phyloP scores from a whole-genome alignment of 2,113 vertebrate genomes.

The Odocoileus hemionus region DNA sequence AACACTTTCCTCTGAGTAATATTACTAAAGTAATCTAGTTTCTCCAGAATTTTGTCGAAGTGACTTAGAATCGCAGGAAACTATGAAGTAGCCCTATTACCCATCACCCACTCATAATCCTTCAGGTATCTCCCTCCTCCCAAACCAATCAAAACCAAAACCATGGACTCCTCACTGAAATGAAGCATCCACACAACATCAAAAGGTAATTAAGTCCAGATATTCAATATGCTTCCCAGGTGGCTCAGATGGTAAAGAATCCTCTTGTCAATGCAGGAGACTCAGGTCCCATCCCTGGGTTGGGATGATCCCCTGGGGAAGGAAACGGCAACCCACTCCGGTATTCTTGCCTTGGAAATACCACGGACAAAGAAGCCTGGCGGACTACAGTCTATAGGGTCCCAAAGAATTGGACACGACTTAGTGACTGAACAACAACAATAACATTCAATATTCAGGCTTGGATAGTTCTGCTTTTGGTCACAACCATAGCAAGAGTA shows the following conservation, averaged over 20 bases:
- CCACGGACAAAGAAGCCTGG: neutral
- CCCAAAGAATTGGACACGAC: neutral
- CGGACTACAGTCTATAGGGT: neutral
- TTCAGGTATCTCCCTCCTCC: neutral
- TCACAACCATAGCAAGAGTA: neutral
- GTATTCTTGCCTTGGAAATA: neutral
- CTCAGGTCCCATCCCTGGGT: neutral
- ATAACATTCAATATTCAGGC: neutral
- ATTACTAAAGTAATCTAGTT: neutral
- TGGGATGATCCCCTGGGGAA: neutral
- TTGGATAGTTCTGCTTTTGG: neutral
- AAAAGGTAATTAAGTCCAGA: neutral
- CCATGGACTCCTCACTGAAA: neutral
- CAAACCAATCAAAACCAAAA: neutral
- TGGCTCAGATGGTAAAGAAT: neutral
- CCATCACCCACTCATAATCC: neutral
- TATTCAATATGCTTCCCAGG: neutral
- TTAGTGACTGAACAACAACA: neutral
- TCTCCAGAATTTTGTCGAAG: neutral
- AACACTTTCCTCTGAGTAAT: neutral
- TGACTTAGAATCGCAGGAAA: neutral
- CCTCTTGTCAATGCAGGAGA: neutral
- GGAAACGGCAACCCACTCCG: neutral
- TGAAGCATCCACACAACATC: neutral
- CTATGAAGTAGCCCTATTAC: too few species aligned